Percentiles rank a stretch among this genome's conserved stretches.
phyloP scores from a whole-genome alignment of 2,113 vertebrate species.

The Poeciliopsis prolifica region DNA sequence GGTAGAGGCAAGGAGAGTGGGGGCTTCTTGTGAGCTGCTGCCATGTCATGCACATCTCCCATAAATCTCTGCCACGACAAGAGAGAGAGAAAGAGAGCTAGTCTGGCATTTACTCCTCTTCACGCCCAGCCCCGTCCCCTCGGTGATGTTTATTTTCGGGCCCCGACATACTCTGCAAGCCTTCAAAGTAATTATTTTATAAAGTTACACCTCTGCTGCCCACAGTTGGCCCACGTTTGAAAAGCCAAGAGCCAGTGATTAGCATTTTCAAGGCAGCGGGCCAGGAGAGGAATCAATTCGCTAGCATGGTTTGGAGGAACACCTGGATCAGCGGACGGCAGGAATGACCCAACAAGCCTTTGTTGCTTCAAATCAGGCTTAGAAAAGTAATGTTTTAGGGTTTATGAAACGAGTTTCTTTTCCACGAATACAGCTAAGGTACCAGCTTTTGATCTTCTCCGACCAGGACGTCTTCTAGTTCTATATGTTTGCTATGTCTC shows the following conservation, averaged over 20 bases:
- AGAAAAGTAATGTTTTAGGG: no score
- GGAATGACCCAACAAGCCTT: no score
- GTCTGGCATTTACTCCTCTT: conserved; percentile 29
- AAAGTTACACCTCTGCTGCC: conserved; percentile 77
- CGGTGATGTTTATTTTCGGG: conserved; percentile 77
- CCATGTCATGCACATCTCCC: conserved; percentile 82
- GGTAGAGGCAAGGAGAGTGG: conserved; percentile 25
- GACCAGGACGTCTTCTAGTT: no score
- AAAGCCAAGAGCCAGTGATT: conserved; percentile 66
- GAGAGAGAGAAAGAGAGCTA: conserved; percentile 36
- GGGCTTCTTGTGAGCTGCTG: conserved; percentile 77
- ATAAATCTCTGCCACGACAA: conserved; percentile 77
- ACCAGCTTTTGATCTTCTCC: no score
- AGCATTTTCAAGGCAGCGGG: conserved; percentile 52
- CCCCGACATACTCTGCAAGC: conserved; percentile 65
- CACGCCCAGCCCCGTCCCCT: conserved; percentile 26
- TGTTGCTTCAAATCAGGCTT: no score
- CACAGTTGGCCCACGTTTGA: conserved; percentile 66
- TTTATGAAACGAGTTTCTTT: no score
- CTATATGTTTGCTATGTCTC: no score
- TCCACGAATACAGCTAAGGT: no score
- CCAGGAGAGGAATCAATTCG: conserved; percentile 49
- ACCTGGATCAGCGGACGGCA: conserved; percentile 38
- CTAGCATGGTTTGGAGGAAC: conserved; percentile 54
- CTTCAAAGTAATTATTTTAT: conserved; percentile 77